Base-by-base conservation (phyloP, 1,140 invertebrate genomes). In the Psix sp. region DNA sequence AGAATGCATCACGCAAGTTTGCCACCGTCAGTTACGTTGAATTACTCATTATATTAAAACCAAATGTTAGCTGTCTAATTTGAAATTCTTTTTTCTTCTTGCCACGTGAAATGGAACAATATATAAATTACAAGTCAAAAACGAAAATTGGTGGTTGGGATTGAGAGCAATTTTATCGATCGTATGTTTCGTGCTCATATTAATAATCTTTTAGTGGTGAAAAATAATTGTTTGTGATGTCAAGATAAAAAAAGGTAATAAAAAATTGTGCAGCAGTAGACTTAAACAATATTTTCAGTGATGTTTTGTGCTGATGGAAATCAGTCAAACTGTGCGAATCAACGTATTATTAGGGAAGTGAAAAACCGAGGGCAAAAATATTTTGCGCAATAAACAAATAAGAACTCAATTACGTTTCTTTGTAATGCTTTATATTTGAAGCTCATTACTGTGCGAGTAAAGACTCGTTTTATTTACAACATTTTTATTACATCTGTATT, bases 31-130 rank as follows among this genome's bases (percentile, higher is more conserved):
- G 56, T 71, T 56, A 71, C 57, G 36, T 40, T 71, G 42, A 71
- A 71, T 71, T 71, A 56, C 67, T 71, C 67, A 71, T 62, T 71
- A 71, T 62, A 57, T 71, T 40, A 62, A 62, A 71, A 36, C 43
- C 67, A 43, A 71, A 71, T 62, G 56, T 54, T 52, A 43, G 11
- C 43, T 46, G 46, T 68, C 48, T 60, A 54, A 60, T 60, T 48
- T 60, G 17, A 48, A 52, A 54, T 54, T 59, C 65, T 49, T 42
- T 43, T 31, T 6, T 35, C 2, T 2, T 10, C 24, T 10, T 11
- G 33, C 18, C 38, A 46, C 16, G 31, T 39, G 13, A 46, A 54
- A 68, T 46, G 33, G 35, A 59, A 59, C 42, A 60, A 52, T 59
- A 59, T 45, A 59, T 46, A 60, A 59, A 59, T 68, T 59, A 51